phyloP scores from a whole-genome alignment of 2,113 vertebrate species.

The Cranoglanis bouderius region DNA sequence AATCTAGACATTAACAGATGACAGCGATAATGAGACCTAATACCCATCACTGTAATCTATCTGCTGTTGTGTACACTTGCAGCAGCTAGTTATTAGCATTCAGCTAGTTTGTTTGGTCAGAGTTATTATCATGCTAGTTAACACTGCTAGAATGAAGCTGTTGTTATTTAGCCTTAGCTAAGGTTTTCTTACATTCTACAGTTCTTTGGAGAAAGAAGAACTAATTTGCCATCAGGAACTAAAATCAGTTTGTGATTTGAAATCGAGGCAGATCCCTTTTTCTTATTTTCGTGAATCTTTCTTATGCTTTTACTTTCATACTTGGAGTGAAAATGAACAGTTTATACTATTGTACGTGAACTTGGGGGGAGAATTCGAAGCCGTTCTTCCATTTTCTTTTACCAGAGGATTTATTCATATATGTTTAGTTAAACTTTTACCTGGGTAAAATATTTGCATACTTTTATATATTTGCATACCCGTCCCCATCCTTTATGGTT shows the following conservation, averaged over 20 bases:
- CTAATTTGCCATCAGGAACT: background rate
- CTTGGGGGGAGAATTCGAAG: background rate
- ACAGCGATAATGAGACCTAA: background rate
- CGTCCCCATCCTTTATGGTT: no score
- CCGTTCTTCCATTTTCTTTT: background rate
- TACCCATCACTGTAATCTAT: background rate
- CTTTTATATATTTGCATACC: no score
- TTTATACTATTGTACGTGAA: background rate
- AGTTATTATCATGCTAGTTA: background rate
- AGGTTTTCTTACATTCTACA: background rate
- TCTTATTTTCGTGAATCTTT: background rate
- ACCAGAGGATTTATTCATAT: no score
- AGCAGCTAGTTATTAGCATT: background rate
- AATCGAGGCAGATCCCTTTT: background rate
- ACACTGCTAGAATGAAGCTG: background rate
- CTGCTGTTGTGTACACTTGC: background rate
- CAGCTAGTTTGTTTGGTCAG: background rate
- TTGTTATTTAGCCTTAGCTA: background rate
- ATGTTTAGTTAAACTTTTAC: no score
- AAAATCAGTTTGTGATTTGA: background rate
- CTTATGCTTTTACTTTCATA: background rate
- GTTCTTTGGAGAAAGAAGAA: background rate
- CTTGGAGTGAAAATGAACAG: background rate
- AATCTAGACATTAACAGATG: background rate
- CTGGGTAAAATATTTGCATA: no score